These are phyloP conservation scores for Trichopria drosophilae DNA, from an alignment of 2,888 invertebrate species.

Conservation along the genomic window DNA sequence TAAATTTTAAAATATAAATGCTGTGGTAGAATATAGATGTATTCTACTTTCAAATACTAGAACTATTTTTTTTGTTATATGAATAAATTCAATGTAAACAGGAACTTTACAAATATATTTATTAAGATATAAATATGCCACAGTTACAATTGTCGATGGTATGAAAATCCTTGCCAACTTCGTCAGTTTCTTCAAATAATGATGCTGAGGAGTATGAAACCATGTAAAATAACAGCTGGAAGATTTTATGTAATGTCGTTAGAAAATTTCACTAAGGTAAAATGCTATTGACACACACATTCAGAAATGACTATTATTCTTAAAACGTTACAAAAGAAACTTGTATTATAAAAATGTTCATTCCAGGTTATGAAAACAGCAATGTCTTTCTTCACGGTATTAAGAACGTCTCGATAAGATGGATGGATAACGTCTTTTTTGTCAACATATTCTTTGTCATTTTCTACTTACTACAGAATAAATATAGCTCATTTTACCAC, in stretches of 20 bases:
- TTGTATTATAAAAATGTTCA: neutral
- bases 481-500: too few relatives aligned
- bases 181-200: slow-evolving; percentile 24
- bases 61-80: neutral
- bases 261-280: slow-evolving; percentile 25
- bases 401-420: slow-evolving; percentile 18
- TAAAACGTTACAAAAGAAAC: neutral
- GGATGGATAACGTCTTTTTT: too few relatives aligned
- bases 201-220: slow-evolving; percentile 21
- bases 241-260: slow-evolving; percentile 20
- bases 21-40: too few relatives aligned
- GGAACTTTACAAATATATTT: neutral
- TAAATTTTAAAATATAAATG: too few relatives aligned
- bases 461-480: too few relatives aligned
- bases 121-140: neutral
- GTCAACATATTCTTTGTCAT: too few relatives aligned
- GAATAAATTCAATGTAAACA: neutral
- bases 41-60: too few relatives aligned
- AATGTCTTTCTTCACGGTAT: slow-evolving; percentile 26
- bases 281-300: too few relatives aligned
- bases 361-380: slow-evolving; percentile 25
- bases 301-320: too few relatives aligned
- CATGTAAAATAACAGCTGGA: slow-evolving; percentile 25
- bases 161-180: slow-evolving; percentile 5
- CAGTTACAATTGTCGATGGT: slow-evolving; percentile 24